These are phyloP conservation scores for Lasioglossum leucozonium DNA, from an alignment of 2,888 invertebrate genomes.

Conservation along the genomic window DNA sequence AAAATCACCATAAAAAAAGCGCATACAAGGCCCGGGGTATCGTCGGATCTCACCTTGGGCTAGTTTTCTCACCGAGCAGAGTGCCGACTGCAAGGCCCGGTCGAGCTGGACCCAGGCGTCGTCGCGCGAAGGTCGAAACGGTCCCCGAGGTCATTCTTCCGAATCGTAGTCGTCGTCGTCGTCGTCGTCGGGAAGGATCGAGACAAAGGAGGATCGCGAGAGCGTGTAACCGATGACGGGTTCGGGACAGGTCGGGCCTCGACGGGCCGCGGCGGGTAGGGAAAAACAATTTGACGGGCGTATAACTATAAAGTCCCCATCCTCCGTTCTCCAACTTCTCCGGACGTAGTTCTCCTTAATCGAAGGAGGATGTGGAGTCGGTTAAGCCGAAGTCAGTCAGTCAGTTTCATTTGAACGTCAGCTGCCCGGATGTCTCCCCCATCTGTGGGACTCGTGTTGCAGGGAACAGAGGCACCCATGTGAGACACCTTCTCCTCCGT, in stretches of 20 bases:
- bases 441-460: conserved; percentile 83
- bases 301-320: conserved; percentile 49
- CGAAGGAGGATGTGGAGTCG: conserved; percentile 85
- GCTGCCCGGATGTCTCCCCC: conserved; percentile 85
- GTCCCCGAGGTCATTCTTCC: not conserved
- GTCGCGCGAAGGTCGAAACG: not conserved
- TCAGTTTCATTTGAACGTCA: conserved; percentile 84
- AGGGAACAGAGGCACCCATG: conserved; percentile 84
- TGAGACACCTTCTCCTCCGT: conserved; percentile 84
- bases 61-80: not conserved
- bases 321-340: conserved; percentile 67
- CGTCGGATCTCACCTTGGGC: not conserved
- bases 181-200: not conserved
- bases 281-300: conserved; percentile 53
- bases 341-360: conserved; percentile 84
- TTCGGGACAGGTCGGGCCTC: not conserved
- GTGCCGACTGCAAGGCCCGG: not conserved
- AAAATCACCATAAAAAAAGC: not conserved
- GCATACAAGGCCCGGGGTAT: not conserved
- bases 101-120: not conserved
- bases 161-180: not conserved
- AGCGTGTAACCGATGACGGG: conserved; percentile 31
- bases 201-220: conserved; percentile 30
- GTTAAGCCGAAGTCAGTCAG: conserved; percentile 84
- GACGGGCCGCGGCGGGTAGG: not conserved